A percentile compares a stretch with the other conserved stretches of the same genome.
These are phyloP conservation scores for Crematogaster levior DNA, from an alignment of 2,888 invertebrate genomes.

Conservation along the genomic window DNA sequence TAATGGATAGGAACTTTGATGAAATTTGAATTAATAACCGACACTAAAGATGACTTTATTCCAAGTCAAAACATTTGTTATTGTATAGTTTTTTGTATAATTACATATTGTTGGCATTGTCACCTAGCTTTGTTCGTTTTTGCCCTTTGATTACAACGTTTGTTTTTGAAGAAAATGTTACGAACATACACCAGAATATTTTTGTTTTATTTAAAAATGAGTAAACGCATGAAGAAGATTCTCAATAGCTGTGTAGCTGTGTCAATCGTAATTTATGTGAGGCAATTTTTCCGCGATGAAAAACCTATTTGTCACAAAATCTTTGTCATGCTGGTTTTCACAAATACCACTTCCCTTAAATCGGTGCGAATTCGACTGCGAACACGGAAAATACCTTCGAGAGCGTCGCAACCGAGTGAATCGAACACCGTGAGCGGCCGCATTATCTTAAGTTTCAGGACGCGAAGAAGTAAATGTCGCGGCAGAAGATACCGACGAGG, in stretches of 20 bases:
- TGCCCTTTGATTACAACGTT: too few relatives aligned
- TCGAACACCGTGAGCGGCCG: background rate
- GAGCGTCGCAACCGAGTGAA: slow-evolving; percentile 2
- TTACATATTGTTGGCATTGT: too few relatives aligned
- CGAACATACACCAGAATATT: too few relatives aligned
- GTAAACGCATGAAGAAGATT: background rate
- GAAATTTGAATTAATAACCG: too few relatives aligned
- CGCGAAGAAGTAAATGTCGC: background rate
- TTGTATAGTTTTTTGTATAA: too few relatives aligned
- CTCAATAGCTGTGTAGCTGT: background rate
- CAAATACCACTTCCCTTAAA: background rate
- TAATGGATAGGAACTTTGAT: too few relatives aligned
- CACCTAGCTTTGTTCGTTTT: too few relatives aligned
- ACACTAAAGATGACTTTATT: too few relatives aligned
- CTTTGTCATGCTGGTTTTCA: background rate
- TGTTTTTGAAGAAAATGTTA: too few relatives aligned
- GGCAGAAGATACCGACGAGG: background rate
- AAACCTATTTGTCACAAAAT: background rate
- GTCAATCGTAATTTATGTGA: background rate
- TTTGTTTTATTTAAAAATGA: too few relatives aligned
- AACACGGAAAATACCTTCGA: background rate
- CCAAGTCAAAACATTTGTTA: too few relatives aligned
- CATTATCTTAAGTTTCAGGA: slow-evolving; percentile 33
- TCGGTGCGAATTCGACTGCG: background rate
- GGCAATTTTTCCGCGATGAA: background rate